These are phyloP conservation scores for Stenotaenia linearis DNA, from an alignment of 2,888 invertebrate genomes.

Conservation along the genomic window DNA sequence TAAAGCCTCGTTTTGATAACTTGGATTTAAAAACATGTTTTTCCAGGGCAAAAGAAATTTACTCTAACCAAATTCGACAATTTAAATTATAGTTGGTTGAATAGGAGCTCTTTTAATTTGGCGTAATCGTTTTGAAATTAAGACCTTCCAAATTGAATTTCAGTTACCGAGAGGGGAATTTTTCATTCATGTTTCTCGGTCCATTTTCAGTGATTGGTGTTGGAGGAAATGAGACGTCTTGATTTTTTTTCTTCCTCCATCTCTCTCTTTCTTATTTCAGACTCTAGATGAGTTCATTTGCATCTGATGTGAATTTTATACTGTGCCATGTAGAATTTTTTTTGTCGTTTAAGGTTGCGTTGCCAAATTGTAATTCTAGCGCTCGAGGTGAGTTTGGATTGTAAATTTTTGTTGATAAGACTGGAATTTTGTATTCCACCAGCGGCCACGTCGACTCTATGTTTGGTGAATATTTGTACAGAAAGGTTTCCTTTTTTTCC, in stretches of 20 bases:
- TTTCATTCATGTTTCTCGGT: slow-evolving; percentile 16
- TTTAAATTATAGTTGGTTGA: slow-evolving; percentile 1
- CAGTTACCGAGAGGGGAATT: background rate
- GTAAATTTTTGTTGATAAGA: slow-evolving; percentile 16
- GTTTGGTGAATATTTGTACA: slow-evolving; percentile 18
- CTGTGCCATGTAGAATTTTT: background rate
- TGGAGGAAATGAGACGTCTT: slow-evolving; percentile 11
- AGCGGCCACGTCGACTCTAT: background rate
- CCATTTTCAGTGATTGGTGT: slow-evolving; percentile 26
- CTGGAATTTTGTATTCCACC: slow-evolving; percentile 10
- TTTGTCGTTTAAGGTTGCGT: slow-evolving; percentile 23
- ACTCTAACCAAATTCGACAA: background rate
- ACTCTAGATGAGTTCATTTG: slow-evolving; percentile 23
- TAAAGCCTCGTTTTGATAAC: background rate
- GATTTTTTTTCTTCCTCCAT: background rate
- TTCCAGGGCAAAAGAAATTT: background rate
- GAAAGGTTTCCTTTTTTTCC: background rate
- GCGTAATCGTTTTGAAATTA: slow-evolving; percentile 24
- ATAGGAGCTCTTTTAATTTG: background rate
- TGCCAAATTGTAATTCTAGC: slow-evolving; percentile 23
- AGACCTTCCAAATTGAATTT: slow-evolving; percentile 10
- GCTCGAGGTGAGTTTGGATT: slow-evolving; percentile 24
- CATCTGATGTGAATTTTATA: slow-evolving; percentile 22
- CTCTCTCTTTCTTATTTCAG: background rate
- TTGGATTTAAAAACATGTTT: background rate